phyloP scores from a whole-genome alignment of 2,113 vertebrate species.

The Sander vitreus region DNA sequence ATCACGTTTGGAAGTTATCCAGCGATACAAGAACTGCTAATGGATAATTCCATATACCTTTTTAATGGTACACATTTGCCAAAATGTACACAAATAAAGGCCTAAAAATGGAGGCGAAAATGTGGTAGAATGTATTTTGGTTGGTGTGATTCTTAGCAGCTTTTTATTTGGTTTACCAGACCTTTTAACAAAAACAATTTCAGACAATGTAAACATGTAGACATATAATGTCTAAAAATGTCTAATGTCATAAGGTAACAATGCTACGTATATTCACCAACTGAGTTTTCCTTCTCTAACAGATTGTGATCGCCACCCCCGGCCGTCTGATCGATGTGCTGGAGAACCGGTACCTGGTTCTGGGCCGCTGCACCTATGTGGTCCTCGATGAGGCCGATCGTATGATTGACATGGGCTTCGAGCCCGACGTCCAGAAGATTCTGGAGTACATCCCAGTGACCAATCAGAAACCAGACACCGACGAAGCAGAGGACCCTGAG shows the following conservation, averaged over 20 bases:
- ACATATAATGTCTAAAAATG: neutral
- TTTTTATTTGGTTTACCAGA: neutral
- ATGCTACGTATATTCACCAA: neutral
- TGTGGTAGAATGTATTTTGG: no score
- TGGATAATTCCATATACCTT: no score
- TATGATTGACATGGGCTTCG: constrained; percentile 99
- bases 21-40: no score
- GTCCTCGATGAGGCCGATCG: constrained; percentile 97
- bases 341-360: constrained; percentile 96
- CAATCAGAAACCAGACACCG: constrained; percentile 97
- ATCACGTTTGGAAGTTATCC: no score
- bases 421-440: constrained; percentile 98
- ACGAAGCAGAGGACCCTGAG: constrained; percentile 96
- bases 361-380: constrained; percentile 97
- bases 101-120: no score
- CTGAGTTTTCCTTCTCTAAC: neutral
- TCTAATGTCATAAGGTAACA: neutral
- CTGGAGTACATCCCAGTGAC: constrained; percentile 98
- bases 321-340: constrained; percentile 96
- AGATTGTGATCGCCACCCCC: constrained; percentile 98
- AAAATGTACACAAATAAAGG: no score
- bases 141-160: neutral
- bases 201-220: no score
- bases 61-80: no score
- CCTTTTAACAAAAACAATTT: neutral